Evolutionary conservation across 1,140 invertebrate species (phyloP).

Genomic region (Kradibia gibbosae): DNA sequence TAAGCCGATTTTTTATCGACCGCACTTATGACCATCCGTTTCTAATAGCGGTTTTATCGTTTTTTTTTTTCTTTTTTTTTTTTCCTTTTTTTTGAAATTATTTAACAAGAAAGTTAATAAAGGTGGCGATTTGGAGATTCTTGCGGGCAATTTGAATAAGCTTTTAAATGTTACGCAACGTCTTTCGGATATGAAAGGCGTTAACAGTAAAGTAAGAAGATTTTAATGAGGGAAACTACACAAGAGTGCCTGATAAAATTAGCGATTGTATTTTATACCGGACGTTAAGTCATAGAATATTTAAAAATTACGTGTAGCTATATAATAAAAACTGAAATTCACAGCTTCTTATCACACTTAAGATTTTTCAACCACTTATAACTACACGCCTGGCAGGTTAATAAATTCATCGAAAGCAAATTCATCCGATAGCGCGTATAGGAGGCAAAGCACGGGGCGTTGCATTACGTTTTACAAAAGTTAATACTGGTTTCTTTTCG

Average conservation of each 20-base stretch:
- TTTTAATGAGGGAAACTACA: slow-evolving; percentile 8
- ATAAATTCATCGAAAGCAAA: neutral
- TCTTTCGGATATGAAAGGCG: neutral
- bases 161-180: slow-evolving; percentile 29
- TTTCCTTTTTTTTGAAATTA: slow-evolving; percentile 19
- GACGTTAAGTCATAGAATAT: neutral
- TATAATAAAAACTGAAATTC: neutral
- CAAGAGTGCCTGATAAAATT: neutral
- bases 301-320: neutral
- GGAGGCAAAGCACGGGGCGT: no score
- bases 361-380: neutral
- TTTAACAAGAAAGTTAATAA: slow-evolving; percentile 44
- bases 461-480: no score
- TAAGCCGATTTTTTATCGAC: neutral
- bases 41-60: slow-evolving; percentile 24
- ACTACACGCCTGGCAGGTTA: neutral
- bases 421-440: no score
- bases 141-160: slow-evolving; percentile 36
- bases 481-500: no score
- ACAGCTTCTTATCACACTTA: neutral
- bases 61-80: slow-evolving; percentile 38
- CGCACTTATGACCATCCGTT: slow-evolving; percentile 9
- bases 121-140: neutral
- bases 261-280: neutral
- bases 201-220: neutral